Base-by-base conservation (phyloP, 2,888 invertebrate species). In the Drosophila gaucha region DNA sequence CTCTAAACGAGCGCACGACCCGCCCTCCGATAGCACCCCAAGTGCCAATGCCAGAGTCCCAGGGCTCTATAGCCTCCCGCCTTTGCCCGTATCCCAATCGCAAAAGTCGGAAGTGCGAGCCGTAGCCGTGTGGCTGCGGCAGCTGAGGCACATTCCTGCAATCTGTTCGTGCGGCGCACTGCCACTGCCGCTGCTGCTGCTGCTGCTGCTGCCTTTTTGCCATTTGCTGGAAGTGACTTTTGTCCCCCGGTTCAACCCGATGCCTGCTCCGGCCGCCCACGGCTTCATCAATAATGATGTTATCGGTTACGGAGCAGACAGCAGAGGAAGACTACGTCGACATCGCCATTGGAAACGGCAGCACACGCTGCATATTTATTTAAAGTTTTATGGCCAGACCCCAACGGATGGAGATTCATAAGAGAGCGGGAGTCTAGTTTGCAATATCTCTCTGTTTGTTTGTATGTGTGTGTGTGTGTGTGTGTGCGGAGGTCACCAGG, bases 281-380 rank as follows among this genome's bases (percentile, higher is more conserved):
- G 62, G 57, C 82, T 85, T 85, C 80, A 82, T 82, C 80, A 82
- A 82, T 82, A 82, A 82, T 82, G 80, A 82, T 82, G 82, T 82
- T 82, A 82, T 82, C 80, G 82, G 80, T 80, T 80, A 80, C 80
- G 68, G 69, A 73, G 71, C 71, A 82, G 76, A 74, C 76, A 80
- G 57, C 58, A 65, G 63, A 44, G 52, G 49, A 70, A 60, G 67
- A 57, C 60, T 41, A 56, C 56, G 39, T 49, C 41, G 43, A 28
- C 67, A 43, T 50, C 50, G 54, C 39, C 46, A 69, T 30, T 54
- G 44, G 62, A 47, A 57, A 72, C 36, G 63, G 65, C 66, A 77
- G 82, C 79, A 68, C 79, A 80, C 74, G 79, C 80, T 77, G 82
- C 85, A 82, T 82, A 85, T 82, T 82, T 82, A 85, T 82, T 82